phyloP scores from a whole-genome alignment of 2,797 vertebrate genomes.

The Poecilia velifera region DNA sequence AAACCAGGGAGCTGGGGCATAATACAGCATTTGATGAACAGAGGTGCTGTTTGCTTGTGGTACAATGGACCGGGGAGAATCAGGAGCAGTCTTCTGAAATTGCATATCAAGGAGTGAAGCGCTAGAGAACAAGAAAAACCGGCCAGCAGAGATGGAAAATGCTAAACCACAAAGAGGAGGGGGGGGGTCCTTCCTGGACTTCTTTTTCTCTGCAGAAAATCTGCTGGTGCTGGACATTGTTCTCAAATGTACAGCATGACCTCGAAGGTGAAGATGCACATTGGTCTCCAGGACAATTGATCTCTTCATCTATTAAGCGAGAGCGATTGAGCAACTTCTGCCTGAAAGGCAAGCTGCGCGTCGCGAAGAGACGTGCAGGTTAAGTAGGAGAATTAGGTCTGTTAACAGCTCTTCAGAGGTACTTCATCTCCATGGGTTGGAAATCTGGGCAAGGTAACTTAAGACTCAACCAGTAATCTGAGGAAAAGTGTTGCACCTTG shows the following conservation, averaged over 20 bases:
- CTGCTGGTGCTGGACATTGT: no score
- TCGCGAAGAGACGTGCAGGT: constrained; percentile 60
- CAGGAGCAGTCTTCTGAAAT: constrained; percentile 54
- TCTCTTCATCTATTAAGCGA: constrained; percentile 60
- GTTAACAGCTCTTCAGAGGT: constrained; percentile 55
- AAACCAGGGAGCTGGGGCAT: constrained; percentile 57
- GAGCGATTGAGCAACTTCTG: constrained; percentile 67
- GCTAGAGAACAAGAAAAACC: constrained; percentile 14
- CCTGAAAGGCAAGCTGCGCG: constrained; percentile 65
- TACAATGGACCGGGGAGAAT: constrained; percentile 50
- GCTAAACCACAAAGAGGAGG: constrained; percentile 33
- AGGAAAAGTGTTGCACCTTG: constrained; percentile 51
- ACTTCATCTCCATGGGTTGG: constrained; percentile 46
- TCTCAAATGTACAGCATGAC: no score
- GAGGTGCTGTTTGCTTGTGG: constrained; percentile 51
- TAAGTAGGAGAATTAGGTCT: constrained; percentile 66
- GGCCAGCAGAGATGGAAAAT: constrained; percentile 46
- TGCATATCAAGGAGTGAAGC: constrained; percentile 40
- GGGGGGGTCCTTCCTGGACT: no score
- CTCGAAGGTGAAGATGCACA: constrained; percentile 41
- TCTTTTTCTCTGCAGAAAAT: no score
- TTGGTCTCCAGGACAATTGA: constrained; percentile 67
- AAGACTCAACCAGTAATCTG: constrained; percentile 43
- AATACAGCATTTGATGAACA: constrained; percentile 75
- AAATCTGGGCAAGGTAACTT: constrained; percentile 47